A percentile compares a stretch with the other conserved stretches of the same genome.
phyloP scores from a whole-genome alignment of 2,888 invertebrate species.

The Drosophila demipolita region DNA sequence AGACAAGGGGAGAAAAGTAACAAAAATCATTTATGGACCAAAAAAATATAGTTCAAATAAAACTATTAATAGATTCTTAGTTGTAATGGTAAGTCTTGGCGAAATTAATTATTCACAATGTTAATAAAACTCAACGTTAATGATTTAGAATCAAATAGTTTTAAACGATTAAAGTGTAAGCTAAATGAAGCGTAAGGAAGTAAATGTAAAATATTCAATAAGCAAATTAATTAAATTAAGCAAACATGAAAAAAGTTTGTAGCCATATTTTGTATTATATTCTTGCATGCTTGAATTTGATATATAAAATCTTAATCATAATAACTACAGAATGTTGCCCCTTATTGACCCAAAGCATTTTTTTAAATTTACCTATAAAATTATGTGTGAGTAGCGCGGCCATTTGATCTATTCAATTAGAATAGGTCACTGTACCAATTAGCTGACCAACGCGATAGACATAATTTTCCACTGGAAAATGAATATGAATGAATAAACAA shows the following conservation, averaged over 20 bases:
- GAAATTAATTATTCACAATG: neutral
- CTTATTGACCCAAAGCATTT: slow-evolving; percentile 31
- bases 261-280: neutral
- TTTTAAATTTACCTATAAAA: slow-evolving; percentile 13
- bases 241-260: neutral
- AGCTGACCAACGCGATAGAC: slow-evolving; percentile 49
- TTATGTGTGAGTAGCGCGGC: slow-evolving; percentile 18
- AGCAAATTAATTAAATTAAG: neutral
- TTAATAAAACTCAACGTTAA: neutral
- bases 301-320: slow-evolving; percentile 4
- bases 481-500: slow-evolving; percentile 29
- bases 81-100: neutral
- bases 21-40: no score
- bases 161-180: neutral
- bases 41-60: neutral
- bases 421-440: slow-evolving; percentile 70
- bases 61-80: neutral
- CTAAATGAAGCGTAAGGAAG: neutral
- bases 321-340: slow-evolving; percentile 1
- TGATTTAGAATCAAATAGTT: neutral
- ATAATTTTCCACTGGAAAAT: slow-evolving; percentile 40
- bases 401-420: slow-evolving; percentile 71
- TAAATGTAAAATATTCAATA: neutral
- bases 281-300: neutral
- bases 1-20: no score